phyloP scores from a whole-genome alignment of 37 sponge, comb jelly and placozoan species.

The Aplysina aerophoba region DNA sequence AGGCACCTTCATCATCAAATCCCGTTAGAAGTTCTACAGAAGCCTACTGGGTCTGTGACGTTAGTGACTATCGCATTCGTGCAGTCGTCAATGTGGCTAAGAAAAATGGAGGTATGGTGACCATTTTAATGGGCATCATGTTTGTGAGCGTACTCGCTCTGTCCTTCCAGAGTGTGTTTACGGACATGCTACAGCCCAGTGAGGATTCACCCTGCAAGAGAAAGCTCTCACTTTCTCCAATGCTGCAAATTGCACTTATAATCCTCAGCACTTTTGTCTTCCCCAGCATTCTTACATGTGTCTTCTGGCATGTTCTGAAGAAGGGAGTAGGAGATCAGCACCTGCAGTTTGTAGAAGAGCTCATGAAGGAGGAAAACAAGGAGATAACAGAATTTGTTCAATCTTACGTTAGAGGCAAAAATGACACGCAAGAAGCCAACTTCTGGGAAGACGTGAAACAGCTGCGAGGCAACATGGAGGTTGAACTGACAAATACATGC shows the following conservation, averaged over 20 bases:
- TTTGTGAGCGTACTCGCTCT: too few relatives aligned
- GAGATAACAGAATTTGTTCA: background rate
- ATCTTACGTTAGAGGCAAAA: background rate
- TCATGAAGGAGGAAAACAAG: slow-evolving; percentile 2
- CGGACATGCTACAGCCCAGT: too few relatives aligned
- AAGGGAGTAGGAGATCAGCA: background rate
- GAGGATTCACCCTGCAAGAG: too few relatives aligned
- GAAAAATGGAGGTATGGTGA: too few relatives aligned
- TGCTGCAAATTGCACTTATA: background rate
- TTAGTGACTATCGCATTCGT: too few relatives aligned
- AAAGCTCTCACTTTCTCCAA: too few relatives aligned
- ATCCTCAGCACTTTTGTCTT: background rate
- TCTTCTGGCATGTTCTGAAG: slow-evolving; percentile 11
- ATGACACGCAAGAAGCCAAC: background rate
- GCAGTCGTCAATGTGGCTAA: too few relatives aligned
- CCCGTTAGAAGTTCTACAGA: too few relatives aligned
- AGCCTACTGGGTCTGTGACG: too few relatives aligned
- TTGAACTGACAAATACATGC: background rate
- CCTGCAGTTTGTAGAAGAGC: background rate
- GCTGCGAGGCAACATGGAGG: background rate
- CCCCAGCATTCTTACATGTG: background rate
- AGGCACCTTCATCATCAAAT: too few relatives aligned
- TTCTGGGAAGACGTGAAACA: background rate
- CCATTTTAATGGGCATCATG: too few relatives aligned
- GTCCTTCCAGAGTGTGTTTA: too few relatives aligned